A percentile compares a stretch with the other conserved stretches of the same genome.
phyloP scores from a whole-genome alignment of 2,113 vertebrate species.

The Dipodomys stephensi region DNA sequence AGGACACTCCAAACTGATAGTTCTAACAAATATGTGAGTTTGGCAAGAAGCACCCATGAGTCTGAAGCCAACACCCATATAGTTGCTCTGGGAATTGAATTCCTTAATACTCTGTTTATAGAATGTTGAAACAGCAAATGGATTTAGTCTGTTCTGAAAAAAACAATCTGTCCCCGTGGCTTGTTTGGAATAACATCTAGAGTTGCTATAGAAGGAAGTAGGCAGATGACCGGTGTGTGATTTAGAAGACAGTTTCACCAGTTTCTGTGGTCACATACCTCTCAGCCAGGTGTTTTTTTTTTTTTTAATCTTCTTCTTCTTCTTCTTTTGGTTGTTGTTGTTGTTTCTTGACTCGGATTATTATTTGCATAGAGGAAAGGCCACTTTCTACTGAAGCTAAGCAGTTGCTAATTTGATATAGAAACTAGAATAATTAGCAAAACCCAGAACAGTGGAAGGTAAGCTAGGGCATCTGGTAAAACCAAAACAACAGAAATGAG shows the following conservation, averaged over 20 bases:
- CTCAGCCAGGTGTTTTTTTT: not conserved
- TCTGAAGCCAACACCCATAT: slow-evolving; percentile 62
- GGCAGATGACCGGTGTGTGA: slow-evolving; percentile 48
- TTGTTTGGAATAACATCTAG: slow-evolving; percentile 68
- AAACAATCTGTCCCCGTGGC: slow-evolving; percentile 61
- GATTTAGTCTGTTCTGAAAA: slow-evolving; percentile 71
- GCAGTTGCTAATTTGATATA: slow-evolving; percentile 37
- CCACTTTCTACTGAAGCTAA: slow-evolving; percentile 40
- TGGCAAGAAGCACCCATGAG: slow-evolving; percentile 58
- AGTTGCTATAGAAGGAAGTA: slow-evolving; percentile 60
- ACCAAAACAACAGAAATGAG: slow-evolving; percentile 67
- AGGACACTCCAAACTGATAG: slow-evolving; percentile 42
- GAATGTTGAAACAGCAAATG: slow-evolving; percentile 74
- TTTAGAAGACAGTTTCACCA: slow-evolving; percentile 25
- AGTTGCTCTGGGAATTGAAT: slow-evolving; percentile 77
- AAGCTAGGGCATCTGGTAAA: slow-evolving; percentile 47
- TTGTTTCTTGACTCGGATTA: not conserved
- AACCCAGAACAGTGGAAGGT: slow-evolving; percentile 27
- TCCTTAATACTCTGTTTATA: slow-evolving; percentile 80
- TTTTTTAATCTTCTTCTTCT: too few relatives aligned
- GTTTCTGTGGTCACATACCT: not conserved
- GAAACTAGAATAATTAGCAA: slow-evolving; percentile 61
- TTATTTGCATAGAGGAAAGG: slow-evolving; percentile 62
- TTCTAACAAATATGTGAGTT: slow-evolving; percentile 64
- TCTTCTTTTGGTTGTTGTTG: not conserved